A percentile compares a stretch with the other conserved stretches of the same genome.
phyloP scores from a whole-genome alignment of 2,797 vertebrate species.

The Halcyon leucocephala region DNA sequence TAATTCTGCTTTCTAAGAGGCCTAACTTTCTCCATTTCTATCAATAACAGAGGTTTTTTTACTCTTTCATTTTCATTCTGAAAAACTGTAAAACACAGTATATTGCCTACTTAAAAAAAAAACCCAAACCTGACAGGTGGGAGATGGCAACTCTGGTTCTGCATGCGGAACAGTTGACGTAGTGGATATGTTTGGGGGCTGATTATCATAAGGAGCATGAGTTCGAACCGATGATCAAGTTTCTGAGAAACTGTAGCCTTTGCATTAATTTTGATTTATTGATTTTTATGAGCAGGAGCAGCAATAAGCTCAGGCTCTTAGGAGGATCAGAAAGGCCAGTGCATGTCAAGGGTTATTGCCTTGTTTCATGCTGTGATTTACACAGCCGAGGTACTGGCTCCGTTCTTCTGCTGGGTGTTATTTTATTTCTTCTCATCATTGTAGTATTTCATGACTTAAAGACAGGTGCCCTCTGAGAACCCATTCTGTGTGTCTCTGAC shows the following conservation, averaged over 20 bases:
- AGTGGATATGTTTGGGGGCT: background rate
- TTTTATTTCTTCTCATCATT: slow-evolving; percentile 51
- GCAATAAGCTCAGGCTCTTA: slow-evolving; percentile 10
- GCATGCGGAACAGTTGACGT: background rate
- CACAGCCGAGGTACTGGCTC: background rate
- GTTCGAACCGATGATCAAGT: background rate
- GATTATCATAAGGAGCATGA: background rate
- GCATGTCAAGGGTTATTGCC: background rate
- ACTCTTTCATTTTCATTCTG: background rate
- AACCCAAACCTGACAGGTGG: too few relatives aligned
- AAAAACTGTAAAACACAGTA: background rate
- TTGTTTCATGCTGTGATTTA: slow-evolving; percentile 45
- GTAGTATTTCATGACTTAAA: slow-evolving; percentile 52
- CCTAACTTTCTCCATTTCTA: background rate
- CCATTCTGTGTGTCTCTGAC: background rate
- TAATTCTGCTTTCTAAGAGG: background rate
- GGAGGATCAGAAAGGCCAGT: slow-evolving; percentile 45
- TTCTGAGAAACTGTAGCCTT: slow-evolving; percentile 10
- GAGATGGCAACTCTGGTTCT: background rate
- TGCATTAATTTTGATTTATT: slow-evolving; percentile 45
- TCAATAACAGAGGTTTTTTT: background rate
- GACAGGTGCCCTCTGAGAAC: slow-evolving; percentile 10
- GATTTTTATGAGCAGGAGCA: slow-evolving; percentile 37
- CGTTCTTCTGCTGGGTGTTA: slow-evolving; percentile 10
- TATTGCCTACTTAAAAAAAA: background rate